Base-by-base conservation (phyloP, 2,888 invertebrate species). In the Eupsilia transversa region DNA sequence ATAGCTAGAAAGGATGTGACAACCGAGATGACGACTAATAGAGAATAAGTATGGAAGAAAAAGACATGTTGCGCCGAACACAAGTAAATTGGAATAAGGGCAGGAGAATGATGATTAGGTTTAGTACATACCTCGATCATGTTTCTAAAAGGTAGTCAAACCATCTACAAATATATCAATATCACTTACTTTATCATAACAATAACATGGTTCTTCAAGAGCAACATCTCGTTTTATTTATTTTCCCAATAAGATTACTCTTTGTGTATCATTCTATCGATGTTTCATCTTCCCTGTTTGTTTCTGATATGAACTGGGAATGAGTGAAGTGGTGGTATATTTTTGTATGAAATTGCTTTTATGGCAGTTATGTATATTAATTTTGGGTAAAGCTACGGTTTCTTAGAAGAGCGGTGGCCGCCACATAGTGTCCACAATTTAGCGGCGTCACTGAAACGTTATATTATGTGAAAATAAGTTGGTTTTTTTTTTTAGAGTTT, bases 261-360 rank as follows among this genome's bases (percentile, higher is more conserved):
- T 80, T 68, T 72, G 67, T 74, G 75, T 74, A 79, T 77, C n/a
- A n/a, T n/a, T n/a, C 80, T 94, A 92, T 95, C 95, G 93, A 93
- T 89, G 74, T 95, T 95, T 91, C 94, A 95, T 95, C 92, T 92
- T 89, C 91, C 79, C 74, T 93, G 92, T 94, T 94, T 94, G 92
- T 92, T 87, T 93, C 90, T 87, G 82, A 90, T 91, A 88, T 84
- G 77, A 73, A 57, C 56, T n/a, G n/a, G 46, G 84, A 73, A 35
- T 54, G 43, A 84, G 78, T 77, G 70, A 74, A 54, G 56, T 90
- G 90, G 80, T 82, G 79, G 82, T 83, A 83, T 94, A 92, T 95
- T 94, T 93, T 94, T 91, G 77, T 91, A 91, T 73, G 85, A 89
- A 93, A 94, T 94, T 93, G 94, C 75, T 86, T 88, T 84, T 57